Evolutionary conservation across 2,797 vertebrate species (phyloP).

Genomic region (Botia almorhae): DNA sequence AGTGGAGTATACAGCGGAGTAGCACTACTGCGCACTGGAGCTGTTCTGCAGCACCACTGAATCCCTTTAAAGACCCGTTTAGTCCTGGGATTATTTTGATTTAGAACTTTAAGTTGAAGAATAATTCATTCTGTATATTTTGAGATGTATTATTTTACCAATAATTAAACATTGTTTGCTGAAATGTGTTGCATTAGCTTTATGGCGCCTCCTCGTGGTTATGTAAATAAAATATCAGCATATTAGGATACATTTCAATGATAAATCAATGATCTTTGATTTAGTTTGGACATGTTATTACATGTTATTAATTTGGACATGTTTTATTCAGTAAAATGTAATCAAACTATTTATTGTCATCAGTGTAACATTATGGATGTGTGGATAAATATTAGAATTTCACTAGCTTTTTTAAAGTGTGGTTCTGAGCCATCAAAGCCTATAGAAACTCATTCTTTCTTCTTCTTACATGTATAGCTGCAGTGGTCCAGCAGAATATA

Average conservation of each 20-base stretch:
- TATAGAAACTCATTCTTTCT: no score
- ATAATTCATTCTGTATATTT: no score
- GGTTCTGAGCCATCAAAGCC: no score
- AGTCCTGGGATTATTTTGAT: not conserved
- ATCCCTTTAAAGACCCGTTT: fast-evolving
- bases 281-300: no score
- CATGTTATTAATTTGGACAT: no score
- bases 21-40: not conserved
- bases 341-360: no score
- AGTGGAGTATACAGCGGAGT: not conserved
- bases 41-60: slow-evolving; percentile 29
- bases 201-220: slow-evolving; percentile 17
- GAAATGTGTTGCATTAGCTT: not conserved
- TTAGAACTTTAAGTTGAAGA: not conserved
- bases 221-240: not conserved
- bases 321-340: no score
- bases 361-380: no score
- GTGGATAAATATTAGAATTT: no score
- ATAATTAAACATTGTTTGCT: not conserved
- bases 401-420: no score
- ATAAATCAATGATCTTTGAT: not conserved
- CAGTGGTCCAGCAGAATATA: no score
- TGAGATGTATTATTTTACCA: not conserved
- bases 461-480: no score
- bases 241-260: not conserved